phyloP scores from a whole-genome alignment of 2,113 vertebrate genomes.

The Noturus placidus region DNA sequence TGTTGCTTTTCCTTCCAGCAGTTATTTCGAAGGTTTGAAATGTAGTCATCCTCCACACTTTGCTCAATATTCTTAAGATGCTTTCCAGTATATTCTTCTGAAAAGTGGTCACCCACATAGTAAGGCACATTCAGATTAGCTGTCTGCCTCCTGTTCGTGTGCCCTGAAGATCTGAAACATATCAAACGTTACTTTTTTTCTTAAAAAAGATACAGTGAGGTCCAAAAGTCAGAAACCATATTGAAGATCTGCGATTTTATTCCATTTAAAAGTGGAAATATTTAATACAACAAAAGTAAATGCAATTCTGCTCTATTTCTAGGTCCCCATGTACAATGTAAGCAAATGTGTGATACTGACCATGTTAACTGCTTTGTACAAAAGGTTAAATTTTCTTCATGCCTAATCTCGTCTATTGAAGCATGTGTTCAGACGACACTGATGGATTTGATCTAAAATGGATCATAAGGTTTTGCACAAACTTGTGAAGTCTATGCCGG shows the following conservation, averaged over 20 bases:
- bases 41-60: constrained; percentile 95
- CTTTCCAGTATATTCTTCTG: constrained; percentile 86
- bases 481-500: neutral
- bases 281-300: neutral
- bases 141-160: constrained; percentile 81
- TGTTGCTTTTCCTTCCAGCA: constrained; percentile 98
- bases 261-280: neutral
- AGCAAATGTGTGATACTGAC: neutral
- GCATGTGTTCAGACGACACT: neutral
- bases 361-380: neutral
- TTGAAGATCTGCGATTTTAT: neutral
- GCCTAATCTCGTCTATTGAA: neutral
- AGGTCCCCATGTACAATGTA: neutral
- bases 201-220: neutral
- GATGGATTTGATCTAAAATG: neutral
- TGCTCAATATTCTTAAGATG: constrained; percentile 89
- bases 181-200: neutral
- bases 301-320: neutral
- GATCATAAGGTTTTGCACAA: neutral
- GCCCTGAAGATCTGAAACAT: constrained; percentile 67
- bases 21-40: constrained; percentile 94
- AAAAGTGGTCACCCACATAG: constrained; percentile 93
- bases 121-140: constrained; percentile 86
- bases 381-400: neutral
- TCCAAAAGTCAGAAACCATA: neutral